phyloP scores from a whole-genome alignment of 2,888 invertebrate genomes.

The Metacarcinus magister region DNA sequence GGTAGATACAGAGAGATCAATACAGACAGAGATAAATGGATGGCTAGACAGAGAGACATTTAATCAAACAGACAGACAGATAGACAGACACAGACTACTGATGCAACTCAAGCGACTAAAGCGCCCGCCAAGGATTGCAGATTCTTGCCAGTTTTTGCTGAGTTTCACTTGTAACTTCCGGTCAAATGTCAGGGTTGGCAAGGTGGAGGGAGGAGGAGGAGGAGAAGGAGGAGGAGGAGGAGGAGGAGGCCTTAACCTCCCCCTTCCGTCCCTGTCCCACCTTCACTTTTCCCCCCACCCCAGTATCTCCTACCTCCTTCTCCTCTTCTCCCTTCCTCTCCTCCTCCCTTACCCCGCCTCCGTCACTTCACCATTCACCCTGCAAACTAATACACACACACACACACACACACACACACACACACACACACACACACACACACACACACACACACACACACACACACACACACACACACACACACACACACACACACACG shows the following conservation, averaged over 20 bases:
- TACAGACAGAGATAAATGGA: background rate
- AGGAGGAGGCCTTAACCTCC: background rate
- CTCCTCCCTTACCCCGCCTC: background rate
- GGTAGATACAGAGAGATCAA: background rate
- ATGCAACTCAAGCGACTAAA: background rate
- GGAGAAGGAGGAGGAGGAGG: background rate
- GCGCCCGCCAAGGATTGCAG: background rate
- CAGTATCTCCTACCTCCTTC: background rate
- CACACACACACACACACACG: no score
- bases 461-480: no score
- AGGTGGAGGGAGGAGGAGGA: background rate
- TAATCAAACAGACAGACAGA: constrained; percentile 10
- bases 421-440: no score
- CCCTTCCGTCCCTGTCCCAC: background rate
- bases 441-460: no score
- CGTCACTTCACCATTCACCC: background rate
- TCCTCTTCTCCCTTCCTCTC: background rate
- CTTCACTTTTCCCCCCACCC: background rate
- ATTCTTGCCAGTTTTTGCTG: constrained; percentile 64
- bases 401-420: no score
- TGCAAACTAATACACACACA: background rate
- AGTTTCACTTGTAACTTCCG: constrained; percentile 71
- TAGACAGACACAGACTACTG: constrained; percentile 47
- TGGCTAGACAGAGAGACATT: background rate
- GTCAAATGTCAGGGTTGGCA: constrained; percentile 72